phyloP scores from a whole-genome alignment of 2,888 invertebrate species.

The Drosophila aldrichi region DNA sequence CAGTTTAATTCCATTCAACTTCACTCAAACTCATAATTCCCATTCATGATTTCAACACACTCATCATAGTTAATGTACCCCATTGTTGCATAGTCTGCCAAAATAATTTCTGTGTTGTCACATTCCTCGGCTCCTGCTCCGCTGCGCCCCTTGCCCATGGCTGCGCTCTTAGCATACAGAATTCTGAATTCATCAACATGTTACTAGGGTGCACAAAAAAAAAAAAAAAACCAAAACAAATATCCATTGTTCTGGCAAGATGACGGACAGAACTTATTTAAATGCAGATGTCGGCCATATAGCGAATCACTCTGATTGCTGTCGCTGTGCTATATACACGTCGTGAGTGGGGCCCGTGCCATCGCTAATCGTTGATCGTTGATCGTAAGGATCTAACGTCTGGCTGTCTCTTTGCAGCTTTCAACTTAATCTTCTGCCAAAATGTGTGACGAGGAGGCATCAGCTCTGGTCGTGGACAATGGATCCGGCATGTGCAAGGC shows the following conservation, averaged over 20 bases:
- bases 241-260: slow-evolving; percentile 66
- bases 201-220: slow-evolving; percentile 57
- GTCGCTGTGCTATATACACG: slow-evolving; percentile 83
- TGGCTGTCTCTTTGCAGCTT: slow-evolving; percentile 36
- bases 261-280: slow-evolving; percentile 75
- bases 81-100: slow-evolving; percentile 5
- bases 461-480: slow-evolving; percentile 97
- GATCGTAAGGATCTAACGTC: slow-evolving; percentile 43
- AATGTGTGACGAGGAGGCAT: slow-evolving; percentile 97
- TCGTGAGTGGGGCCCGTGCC: slow-evolving; percentile 66
- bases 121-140: slow-evolving; percentile 5
- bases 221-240: slow-evolving; percentile 5
- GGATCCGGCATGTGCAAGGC: slow-evolving; percentile 99
- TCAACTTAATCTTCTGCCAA: slow-evolving; percentile 80
- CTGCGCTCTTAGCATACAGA: slow-evolving; percentile 11
- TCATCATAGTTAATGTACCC: slow-evolving; percentile 4
- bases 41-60: background rate
- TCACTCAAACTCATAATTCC: background rate
- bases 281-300: slow-evolving; percentile 56
- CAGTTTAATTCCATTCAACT: background rate
- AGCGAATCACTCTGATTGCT: slow-evolving; percentile 85
- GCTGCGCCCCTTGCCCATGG: background rate
- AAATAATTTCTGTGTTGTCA: slow-evolving; percentile 44
- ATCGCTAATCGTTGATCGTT: slow-evolving; percentile 14
- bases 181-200: slow-evolving; percentile 75